Evolutionary conservation across 2,797 vertebrate species (phyloP), one percentile per base, ranked within the genome.

Genomic region (Lophotriccus pileatus): DNA sequence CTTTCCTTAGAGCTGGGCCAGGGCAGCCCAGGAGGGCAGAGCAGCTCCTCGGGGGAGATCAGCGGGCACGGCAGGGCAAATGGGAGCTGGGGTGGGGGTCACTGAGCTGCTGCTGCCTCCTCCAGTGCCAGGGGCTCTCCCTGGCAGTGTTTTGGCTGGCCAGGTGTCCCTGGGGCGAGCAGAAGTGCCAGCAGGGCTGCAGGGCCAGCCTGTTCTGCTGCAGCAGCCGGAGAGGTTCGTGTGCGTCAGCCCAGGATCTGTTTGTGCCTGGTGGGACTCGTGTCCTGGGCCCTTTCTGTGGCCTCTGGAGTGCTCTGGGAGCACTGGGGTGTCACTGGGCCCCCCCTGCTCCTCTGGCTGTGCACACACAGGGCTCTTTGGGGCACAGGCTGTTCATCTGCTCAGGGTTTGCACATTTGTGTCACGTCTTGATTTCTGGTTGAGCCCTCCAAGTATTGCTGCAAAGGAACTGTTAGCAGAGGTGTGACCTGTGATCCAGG

Each of bases 211-310:
- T 81, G 55, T 53, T 74, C 22, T 55, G 39, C 69, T 34, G 37
- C 52, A 83, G 80, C 32, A 46, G 36, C 2, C 36, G 32, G 3
- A 14, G 9, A 56, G 34, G 4, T 25, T 60, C 37, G 6, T 11
- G 30, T 3, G 3, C 7, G 24, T n/a, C 20, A 12, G 21, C 21
- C 22, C 44, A 27, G 58, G 7, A 49, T 28, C 34, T 7, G 25
- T 10, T 3, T 1, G 73, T 46, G 52, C 30, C 50, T 49, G 7
- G 7, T 0, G 34, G 56, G 28, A 7, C 39, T 46, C 0, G 0
- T 5, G 7, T 13, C 3, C 0, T 15, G 24, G 49, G 44, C 39
- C 62, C 23, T 43, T 53, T 46, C 22, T 1, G 14, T 1, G 16
- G 19, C 63, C 19, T 1, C 22, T n/a, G 64, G 44, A 24, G 25